A percentile compares a stretch with the other conserved stretches of the same genome.
Conservation (phyloP, 1,140 invertebrate genomes). For the Thereuonema tuberculata region DNA sequence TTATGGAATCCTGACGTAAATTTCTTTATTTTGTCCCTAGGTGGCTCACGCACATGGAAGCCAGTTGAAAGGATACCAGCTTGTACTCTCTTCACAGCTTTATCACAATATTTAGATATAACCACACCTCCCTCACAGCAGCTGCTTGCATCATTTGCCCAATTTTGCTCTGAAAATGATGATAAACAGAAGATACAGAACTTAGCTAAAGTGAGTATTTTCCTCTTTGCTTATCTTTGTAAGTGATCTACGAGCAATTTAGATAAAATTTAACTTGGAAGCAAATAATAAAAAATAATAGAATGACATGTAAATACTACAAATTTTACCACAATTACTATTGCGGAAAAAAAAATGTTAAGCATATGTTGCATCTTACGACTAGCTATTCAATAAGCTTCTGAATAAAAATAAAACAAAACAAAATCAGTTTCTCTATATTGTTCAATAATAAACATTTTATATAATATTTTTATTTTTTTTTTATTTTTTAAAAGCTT, state of each 20-base stretch:
- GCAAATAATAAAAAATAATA: not conserved
- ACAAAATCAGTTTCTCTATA: too few relatives aligned
- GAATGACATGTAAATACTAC: not conserved
- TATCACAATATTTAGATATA: slow-evolving; percentile 77
- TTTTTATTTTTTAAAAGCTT: slow-evolving; percentile 22
- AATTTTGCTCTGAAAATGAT: slow-evolving; percentile 56
- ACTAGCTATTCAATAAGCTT: slow-evolving; percentile 16
- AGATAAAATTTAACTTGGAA: not conserved
- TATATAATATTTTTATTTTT: slow-evolving; percentile 25
- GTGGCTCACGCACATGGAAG: too few relatives aligned
- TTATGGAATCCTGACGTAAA: slow-evolving; percentile 25
- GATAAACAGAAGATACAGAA: slow-evolving; percentile 58
- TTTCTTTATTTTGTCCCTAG: too few relatives aligned
- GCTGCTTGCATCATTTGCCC: slow-evolving; percentile 63
- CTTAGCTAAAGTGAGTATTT: slow-evolving; percentile 53
- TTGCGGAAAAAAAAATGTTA: too few relatives aligned
- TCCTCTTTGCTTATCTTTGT: not conserved
- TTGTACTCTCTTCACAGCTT: slow-evolving; percentile 56
- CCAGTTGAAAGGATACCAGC: slow-evolving; percentile 53
- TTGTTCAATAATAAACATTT: slow-evolving; percentile 23
- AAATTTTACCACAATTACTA: too few relatives aligned
- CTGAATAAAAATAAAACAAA: slow-evolving; percentile 31
- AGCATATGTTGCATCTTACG: too few relatives aligned
- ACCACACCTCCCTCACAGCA: slow-evolving; percentile 81
- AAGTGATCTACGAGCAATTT: not conserved